These are phyloP conservation scores for Lymantria dispar DNA, from an alignment of 2,888 invertebrate species.

Conservation along the genomic window DNA sequence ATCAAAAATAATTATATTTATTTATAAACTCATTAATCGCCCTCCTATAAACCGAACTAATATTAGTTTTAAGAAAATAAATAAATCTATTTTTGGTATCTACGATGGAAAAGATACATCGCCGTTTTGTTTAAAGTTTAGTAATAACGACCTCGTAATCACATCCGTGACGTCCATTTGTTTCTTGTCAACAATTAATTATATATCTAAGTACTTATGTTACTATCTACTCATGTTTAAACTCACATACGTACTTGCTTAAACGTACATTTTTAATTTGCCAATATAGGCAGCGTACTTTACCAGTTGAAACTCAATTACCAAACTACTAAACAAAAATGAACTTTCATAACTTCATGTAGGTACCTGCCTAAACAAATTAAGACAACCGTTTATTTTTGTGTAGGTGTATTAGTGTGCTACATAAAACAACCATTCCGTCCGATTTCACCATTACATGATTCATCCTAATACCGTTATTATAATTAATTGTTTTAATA, in stretches of 20 bases:
- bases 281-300: too few species aligned
- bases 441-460: neutral
- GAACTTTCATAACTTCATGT: too few species aligned
- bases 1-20: neutral
- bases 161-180: constrained; percentile 30
- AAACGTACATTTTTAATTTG: too few species aligned
- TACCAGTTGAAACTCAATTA: too few species aligned
- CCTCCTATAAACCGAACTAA: neutral
- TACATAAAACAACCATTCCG: neutral
- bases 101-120: constrained; percentile 7
- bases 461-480: constrained; percentile 7
- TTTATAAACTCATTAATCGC: neutral
- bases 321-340: too few species aligned
- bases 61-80: neutral
- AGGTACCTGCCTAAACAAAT: too few species aligned
- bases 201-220: too few species aligned
- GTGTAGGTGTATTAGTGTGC: constrained; percentile 3
- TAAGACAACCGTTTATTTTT: neutral
- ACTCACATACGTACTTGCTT: too few species aligned
- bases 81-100: constrained; percentile 13
- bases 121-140: constrained; percentile 13
- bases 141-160: constrained; percentile 25
- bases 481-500: constrained; percentile 1
- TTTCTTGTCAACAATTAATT: neutral
- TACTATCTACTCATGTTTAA: too few species aligned